Evolutionary conservation across 2,797 vertebrate genomes (phyloP).

Genomic region (Mionectes olivaceus): DNA sequence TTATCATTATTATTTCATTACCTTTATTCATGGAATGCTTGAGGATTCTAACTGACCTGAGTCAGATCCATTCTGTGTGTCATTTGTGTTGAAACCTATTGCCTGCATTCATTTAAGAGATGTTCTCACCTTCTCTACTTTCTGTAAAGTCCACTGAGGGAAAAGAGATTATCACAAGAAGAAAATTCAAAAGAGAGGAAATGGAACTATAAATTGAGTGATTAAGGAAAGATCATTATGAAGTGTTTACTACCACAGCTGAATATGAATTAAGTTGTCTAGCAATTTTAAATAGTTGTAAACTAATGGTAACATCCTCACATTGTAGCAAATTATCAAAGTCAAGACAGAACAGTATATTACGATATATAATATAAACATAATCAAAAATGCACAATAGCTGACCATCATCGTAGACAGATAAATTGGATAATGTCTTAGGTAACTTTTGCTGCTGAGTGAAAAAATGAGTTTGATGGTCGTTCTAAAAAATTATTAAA

Average conservation of each 20-base stretch:
- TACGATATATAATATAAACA: not conserved
- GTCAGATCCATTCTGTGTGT: not conserved
- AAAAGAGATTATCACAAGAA: constrained; percentile 1
- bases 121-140: not conserved
- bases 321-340: not conserved
- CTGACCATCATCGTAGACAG: not conserved
- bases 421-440: not conserved
- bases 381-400: not conserved
- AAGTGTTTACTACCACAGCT: not conserved
- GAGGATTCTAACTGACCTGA: not conserved
- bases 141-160: not conserved
- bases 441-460: not conserved
- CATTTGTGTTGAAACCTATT: not conserved
- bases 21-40: not conserved
- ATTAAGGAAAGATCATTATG: constrained; percentile 34
- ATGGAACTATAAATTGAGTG: constrained; percentile 5
- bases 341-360: not conserved
- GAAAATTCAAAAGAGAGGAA: constrained; percentile 1
- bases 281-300: not conserved
- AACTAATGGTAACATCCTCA: not conserved
- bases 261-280: constrained; percentile 10
- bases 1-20: not conserved
- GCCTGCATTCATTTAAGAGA: not conserved
- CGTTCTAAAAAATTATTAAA: not conserved
- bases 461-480: not conserved